A percentile compares a stretch with the other conserved stretches of the same genome.
phyloP scores from a whole-genome alignment of 2,113 vertebrate genomes.

The Thomomys bottae region DNA sequence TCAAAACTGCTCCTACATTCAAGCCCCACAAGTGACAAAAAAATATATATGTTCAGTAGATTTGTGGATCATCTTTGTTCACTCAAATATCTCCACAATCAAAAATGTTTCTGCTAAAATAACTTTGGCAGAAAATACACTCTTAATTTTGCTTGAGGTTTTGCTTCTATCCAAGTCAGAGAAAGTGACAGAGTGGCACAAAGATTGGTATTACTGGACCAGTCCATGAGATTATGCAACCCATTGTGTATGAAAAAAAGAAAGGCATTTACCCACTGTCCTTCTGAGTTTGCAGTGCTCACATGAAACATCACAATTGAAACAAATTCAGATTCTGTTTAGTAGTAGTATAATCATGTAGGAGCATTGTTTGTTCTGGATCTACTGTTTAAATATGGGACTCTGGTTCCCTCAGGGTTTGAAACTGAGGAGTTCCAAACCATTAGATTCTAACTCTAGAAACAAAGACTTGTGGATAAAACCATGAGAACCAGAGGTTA shows the following conservation, averaged over 20 bases:
- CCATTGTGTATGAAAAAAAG: neutral
- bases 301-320: neutral
- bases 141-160: neutral
- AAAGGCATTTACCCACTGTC: neutral
- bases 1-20: neutral
- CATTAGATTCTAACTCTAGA: constrained; percentile 28
- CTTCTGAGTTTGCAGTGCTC: neutral
- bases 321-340: neutral
- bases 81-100: neutral
- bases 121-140: constrained; percentile 31
- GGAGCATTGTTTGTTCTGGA: constrained; percentile 18
- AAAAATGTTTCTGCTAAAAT: constrained; percentile 5
- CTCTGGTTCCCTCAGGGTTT: neutral
- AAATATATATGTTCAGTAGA: neutral
- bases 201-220: neutral
- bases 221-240: neutral
- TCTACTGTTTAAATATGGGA: constrained; percentile 13
- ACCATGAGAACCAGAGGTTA: constrained; percentile 17
- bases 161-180: constrained; percentile 26
- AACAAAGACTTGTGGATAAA: constrained; percentile 7
- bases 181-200: constrained; percentile 10
- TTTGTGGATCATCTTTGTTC: neutral
- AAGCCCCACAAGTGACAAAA: too few relatives aligned
- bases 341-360: neutral
- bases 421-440: neutral